Conservation (phyloP, 30 jellyfish, hydroid and myxozoan species). For the Mastigias papua region DNA sequence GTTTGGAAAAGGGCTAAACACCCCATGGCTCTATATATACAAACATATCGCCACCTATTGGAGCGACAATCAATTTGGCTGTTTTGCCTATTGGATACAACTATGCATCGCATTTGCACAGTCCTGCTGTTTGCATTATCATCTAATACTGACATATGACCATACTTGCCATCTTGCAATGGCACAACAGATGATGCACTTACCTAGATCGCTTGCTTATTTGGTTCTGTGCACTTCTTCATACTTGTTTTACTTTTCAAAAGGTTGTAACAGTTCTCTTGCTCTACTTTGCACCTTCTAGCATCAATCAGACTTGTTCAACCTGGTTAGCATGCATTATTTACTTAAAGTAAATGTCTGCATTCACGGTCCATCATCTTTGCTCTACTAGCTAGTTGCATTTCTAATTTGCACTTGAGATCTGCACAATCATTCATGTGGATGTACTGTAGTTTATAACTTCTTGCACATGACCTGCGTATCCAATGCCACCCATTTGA, state of each 20-base stretch:
- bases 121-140: not conserved
- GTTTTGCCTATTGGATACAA: too few relatives aligned
- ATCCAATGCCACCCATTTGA: conserved; percentile 30
- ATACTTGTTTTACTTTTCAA: conserved; percentile 21
- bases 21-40: conserved; percentile 36
- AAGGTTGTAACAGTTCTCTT: too few relatives aligned
- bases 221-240: conserved; percentile 7
- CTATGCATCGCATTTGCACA: too few relatives aligned
- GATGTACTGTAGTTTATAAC: not conserved
- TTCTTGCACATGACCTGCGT: conserved; percentile 53
- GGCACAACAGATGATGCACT: not conserved
- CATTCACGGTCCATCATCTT: conserved; percentile 41
- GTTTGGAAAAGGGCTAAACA: conserved; percentile 22
- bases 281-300: not conserved
- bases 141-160: conserved; percentile 21
- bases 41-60: not conserved
- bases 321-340: conserved; percentile 20
- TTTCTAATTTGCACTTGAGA: conserved; percentile 17
- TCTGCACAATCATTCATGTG: conserved; percentile 26
- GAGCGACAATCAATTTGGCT: conserved; percentile 10
- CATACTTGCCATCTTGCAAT: not conserved
- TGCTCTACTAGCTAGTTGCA: conserved; percentile 28
- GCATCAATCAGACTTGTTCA: not conserved
- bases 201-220: not conserved
- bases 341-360: conserved; percentile 24